Evolutionary conservation across 2,113 vertebrate genomes (phyloP), one percentile per base, ranked within the genome.

Genomic region (Forbesichthys agassizii): DNA sequence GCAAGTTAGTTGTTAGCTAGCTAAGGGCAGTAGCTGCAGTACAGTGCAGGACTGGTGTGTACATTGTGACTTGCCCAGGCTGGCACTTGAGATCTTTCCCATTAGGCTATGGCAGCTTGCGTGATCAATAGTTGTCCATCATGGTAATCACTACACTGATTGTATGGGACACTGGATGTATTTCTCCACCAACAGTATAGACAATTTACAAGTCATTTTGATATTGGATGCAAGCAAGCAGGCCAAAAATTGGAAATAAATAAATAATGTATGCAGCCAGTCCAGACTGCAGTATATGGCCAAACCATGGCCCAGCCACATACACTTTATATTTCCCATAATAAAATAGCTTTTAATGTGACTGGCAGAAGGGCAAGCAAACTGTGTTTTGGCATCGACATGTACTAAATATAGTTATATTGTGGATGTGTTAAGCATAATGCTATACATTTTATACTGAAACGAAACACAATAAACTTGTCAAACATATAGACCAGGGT

Each of bases 241-340:
- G 16, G 63, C 69, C 59, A 51, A 68, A 70, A 73, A 80, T 73
- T 75, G 14, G 7, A n/a, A 27, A 27, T 27, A 27, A 27, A 27
- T 3, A 27, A 27, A 27, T 27, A 27, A n/a, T 13, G n/a, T 54
- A n/a, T 16, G n/a, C 3, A n/a, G 52, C 13, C 14, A 54, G 52
- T 8, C 52, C 14, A 16, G 3, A 16, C 52, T 14, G 27, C 27
- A 27, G 27, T 27, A 14, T 16, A 13, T 16, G 52, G 52, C 52
- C 52, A 13, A 54, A 14, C 13, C n/a, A 14, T 54, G 5, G 52
- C 6, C 52, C 11, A 7, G 52, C n/a, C 52, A 14, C n/a, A n/a
- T n/a, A 7, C n/a, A n/a, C n/a, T 54, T n/a, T 54, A 14, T 16
- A 54, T 54, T 54, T 13, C 13, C 52, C 52, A 18, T n/a, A 57